Evolutionary conservation across 2,797 vertebrate species (phyloP), one percentile per base, ranked within the genome.

Genomic region (Pseudocheirus occidentalis): DNA sequence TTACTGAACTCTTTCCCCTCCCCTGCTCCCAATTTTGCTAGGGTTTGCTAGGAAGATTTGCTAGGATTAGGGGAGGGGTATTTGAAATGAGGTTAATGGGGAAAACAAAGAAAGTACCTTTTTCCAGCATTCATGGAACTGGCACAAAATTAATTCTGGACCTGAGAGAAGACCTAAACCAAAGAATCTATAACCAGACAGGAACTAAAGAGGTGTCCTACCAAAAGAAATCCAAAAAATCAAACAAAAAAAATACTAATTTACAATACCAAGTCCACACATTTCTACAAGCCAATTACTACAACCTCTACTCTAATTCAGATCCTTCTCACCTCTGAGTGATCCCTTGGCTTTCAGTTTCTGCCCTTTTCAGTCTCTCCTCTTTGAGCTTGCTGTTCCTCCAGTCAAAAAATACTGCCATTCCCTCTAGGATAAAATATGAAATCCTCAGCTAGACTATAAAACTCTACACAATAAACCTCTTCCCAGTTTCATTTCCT

Each of bases 391-490:
- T 9, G 93, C 27, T 31, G n/a, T 57, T 16, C 53, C 28, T 90
- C 34, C 46, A 9, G 5, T 87, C 87, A 91, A 54, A 93, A 89
- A 93, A 53, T 50, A 29, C 31, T 55, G 59, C 56, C 10, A 90
- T 81, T 56, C n/a, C 53, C 92, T 40, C 90, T 62, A 92, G 57
- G 55, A 62, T 55, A 94, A 95, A 92, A 66, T 21, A 91, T n/a
- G 89, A 81, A 91, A 16, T 31, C 55, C 29, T 94, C 31, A 90
- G 9, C n/a, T 95, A n/a, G 27, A 53, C 56, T 28, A 29, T 0
- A 56, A 91, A 87, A 53, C 34, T 34, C 73, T 56, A 62, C 91
- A 52, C 90, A 34, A 5, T 34, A 14, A 5, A 91, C 53, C 31
- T 57, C 55, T 0, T 46, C 46, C 27, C 4, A 89, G 55, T 46